Evolutionary conservation across 2,888 invertebrate species (phyloP).

Genomic region (Drosophila eohydei): DNA sequence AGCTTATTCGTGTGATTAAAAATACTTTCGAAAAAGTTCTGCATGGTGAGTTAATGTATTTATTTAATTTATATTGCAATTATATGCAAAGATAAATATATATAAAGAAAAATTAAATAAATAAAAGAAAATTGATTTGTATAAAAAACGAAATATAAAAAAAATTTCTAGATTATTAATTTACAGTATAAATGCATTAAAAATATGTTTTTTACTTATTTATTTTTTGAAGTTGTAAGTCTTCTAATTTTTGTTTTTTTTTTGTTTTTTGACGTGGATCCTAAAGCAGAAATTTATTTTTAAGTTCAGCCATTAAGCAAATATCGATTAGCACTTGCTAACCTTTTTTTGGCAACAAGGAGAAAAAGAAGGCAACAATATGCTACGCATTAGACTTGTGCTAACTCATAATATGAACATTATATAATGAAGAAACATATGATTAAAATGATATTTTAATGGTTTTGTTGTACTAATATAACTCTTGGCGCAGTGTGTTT

Average conservation of each 20-base stretch:
- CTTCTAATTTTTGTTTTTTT: background rate
- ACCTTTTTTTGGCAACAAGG: background rate
- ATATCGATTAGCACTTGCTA: background rate
- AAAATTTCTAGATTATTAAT: background rate
- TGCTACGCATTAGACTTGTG: no score
- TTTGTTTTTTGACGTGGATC: background rate
- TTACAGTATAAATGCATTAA: background rate
- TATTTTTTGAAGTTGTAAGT: background rate
- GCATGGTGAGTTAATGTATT: background rate
- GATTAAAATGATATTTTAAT: background rate
- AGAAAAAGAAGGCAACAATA: background rate
- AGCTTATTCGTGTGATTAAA: no score
- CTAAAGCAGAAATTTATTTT: background rate
- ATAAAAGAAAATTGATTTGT: background rate
- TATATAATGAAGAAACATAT: background rate
- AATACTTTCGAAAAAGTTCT: no score
- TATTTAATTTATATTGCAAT: background rate
- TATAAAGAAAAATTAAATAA: background rate
- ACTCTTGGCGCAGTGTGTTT: no score
- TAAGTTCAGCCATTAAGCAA: conserved; percentile 1
- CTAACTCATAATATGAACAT: background rate
- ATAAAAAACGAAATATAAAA: background rate
- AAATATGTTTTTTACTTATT: background rate
- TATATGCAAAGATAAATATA: no score
- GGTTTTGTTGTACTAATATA: no score